Conservation (phyloP, 2,888 invertebrate species). For the Periphyllus acericola region DNA sequence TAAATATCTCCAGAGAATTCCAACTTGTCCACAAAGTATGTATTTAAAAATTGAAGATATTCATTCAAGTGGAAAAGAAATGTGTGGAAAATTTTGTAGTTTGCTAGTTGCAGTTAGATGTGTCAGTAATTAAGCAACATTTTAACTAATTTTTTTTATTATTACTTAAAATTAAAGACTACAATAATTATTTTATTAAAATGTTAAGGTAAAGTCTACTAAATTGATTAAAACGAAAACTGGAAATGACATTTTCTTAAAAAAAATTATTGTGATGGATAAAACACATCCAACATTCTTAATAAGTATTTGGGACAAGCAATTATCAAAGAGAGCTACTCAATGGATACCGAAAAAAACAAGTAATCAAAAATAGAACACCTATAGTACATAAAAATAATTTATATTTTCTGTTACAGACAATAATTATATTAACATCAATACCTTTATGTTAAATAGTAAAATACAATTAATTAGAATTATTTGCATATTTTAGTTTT, state of each 20-base stretch:
- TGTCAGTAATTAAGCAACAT: conserved; percentile 65
- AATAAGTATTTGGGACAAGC: conserved; percentile 76
- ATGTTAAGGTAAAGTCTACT: conserved; percentile 71
- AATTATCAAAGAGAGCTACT: conserved; percentile 76
- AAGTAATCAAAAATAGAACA: conserved; percentile 62
- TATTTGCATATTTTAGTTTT: conserved; percentile 68
- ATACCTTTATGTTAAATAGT: neutral
- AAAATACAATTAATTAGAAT: neutral
- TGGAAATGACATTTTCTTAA: conserved; percentile 72
- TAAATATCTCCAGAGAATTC: conserved; percentile 72
- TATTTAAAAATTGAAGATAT: conserved; percentile 72
- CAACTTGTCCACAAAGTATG: conserved; percentile 75
- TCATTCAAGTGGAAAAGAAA: conserved; percentile 68
- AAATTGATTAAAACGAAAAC: conserved; percentile 74
- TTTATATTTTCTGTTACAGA: too few relatives aligned
- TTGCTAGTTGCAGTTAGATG: conserved; percentile 77
- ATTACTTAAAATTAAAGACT: conserved; percentile 19
- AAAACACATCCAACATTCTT: conserved; percentile 72
- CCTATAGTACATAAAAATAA: too few relatives aligned
- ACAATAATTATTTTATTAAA: neutral
- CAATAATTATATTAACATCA: neutral
- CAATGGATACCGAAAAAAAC: conserved; percentile 77
- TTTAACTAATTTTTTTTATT: neutral
- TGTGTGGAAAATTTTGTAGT: conserved; percentile 72
- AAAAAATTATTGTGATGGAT: conserved; percentile 77